Evolutionary conservation across 2,888 invertebrate species (phyloP).

Genomic region (Machimus atricapillus): DNA sequence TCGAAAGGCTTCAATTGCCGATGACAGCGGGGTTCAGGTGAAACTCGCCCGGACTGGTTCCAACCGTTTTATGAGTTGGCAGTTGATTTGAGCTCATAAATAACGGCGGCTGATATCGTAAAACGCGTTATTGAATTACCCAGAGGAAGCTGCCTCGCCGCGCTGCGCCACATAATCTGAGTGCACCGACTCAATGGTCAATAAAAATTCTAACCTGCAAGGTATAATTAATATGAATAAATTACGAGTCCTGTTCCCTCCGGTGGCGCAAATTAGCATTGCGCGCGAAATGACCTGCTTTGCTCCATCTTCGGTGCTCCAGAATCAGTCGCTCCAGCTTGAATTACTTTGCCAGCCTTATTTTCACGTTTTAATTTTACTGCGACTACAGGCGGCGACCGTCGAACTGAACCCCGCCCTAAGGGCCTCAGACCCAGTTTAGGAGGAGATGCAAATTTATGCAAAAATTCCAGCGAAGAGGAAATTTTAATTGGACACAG

Average conservation of each 20-base stretch:
- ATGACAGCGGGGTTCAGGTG: background rate
- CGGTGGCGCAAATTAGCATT: background rate
- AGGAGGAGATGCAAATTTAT: constrained; percentile 8
- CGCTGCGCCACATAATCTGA: background rate
- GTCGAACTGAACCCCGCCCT: background rate
- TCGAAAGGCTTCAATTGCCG: background rate
- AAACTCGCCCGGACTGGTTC: background rate
- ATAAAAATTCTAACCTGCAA: background rate
- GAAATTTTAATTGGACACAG: constrained; percentile 15
- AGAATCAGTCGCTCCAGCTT: background rate
- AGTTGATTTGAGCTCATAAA: constrained; percentile 29
- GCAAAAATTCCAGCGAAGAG: constrained; percentile 7
- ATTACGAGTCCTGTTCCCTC: constrained; percentile 7
- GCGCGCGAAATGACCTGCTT: background rate
- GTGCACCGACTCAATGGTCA: background rate
- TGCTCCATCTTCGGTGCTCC: background rate
- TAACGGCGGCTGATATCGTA: background rate
- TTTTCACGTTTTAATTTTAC: constrained; percentile 10
- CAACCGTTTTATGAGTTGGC: constrained; percentile 10
- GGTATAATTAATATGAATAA: constrained; percentile 19
- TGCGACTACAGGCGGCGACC: background rate
- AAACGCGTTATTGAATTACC: background rate
- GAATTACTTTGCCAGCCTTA: background rate
- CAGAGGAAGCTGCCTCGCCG: background rate
- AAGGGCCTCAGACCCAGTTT: background rate